Conservation (phyloP, 2,888 invertebrate genomes). For the Byasa hedistus region DNA sequence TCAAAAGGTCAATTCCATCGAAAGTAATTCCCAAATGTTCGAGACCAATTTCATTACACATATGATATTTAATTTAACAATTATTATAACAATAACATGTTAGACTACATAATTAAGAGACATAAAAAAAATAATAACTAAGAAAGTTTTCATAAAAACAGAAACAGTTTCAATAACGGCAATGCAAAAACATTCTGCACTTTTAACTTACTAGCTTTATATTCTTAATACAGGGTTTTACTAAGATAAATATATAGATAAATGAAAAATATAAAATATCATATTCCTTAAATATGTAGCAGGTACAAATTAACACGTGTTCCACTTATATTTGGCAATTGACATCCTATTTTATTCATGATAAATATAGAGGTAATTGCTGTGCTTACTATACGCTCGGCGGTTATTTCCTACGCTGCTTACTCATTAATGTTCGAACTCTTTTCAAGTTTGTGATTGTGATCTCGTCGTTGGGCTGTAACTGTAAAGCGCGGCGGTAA, state of each 20-base stretch:
- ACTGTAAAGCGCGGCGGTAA: slow-evolving; percentile 90
- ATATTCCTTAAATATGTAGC: slow-evolving; percentile 22
- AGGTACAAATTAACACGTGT: slow-evolving; percentile 37
- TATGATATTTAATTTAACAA: slow-evolving; percentile 4
- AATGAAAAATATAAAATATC: slow-evolving; percentile 25
- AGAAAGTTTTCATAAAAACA: background rate
- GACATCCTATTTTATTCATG: slow-evolving; percentile 56
- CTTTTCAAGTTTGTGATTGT: slow-evolving; percentile 92
- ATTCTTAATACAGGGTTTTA: slow-evolving; percentile 8
- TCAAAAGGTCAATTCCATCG: background rate
- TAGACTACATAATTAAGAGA: background rate
- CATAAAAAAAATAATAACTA: background rate
- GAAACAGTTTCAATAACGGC: background rate
- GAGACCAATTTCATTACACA: background rate
- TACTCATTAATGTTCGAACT: slow-evolving; percentile 64
- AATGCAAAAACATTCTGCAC: background rate
- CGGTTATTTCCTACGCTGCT: slow-evolving; percentile 58
- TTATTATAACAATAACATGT: slow-evolving; percentile 1
- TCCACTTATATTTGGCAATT: slow-evolving; percentile 64
- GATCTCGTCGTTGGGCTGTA: slow-evolving; percentile 93
- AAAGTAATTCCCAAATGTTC: background rate
- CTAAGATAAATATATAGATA: slow-evolving; percentile 7
- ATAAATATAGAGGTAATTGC: slow-evolving; percentile 36
- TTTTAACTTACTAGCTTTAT: background rate
- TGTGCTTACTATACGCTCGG: slow-evolving; percentile 23